phyloP scores from a whole-genome alignment of 2,888 invertebrate species.

The Macaria notata region DNA sequence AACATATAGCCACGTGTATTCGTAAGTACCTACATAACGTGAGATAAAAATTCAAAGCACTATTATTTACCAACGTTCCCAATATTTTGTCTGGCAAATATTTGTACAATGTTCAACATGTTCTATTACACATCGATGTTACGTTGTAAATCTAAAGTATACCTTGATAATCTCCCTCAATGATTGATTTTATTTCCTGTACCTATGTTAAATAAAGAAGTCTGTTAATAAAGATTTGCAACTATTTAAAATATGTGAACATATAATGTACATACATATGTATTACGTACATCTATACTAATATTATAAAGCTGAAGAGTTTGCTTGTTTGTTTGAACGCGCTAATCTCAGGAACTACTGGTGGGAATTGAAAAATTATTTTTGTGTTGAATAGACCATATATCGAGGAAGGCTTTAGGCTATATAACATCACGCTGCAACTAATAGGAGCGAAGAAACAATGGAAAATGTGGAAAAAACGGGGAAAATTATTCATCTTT shows the following conservation, averaged over 20 bases:
- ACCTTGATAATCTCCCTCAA: not conserved
- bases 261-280: not conserved
- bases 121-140: not conserved
- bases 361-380: no score
- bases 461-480: no score
- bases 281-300: no score
- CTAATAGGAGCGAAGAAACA: no score
- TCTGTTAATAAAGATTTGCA: not conserved
- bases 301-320: no score
- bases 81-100: constrained; percentile 13
- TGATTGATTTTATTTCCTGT: not conserved
- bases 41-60: constrained; percentile 10
- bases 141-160: not conserved
- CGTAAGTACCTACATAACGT: not conserved
- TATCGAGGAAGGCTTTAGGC: no score
- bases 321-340: no score
- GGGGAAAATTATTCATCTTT: no score
- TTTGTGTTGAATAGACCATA: no score
- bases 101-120: constrained; percentile 5
- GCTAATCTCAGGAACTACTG: no score
- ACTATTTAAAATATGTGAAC: not conserved
- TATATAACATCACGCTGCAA: no score
- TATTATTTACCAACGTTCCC: constrained; percentile 12
- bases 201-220: not conserved
- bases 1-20: not conserved